A percentile compares a stretch with the other conserved stretches of the same genome.
Evolutionary conservation across 2,113 vertebrate genomes (phyloP).

Genomic region (Salvelinus sp.): DNA sequence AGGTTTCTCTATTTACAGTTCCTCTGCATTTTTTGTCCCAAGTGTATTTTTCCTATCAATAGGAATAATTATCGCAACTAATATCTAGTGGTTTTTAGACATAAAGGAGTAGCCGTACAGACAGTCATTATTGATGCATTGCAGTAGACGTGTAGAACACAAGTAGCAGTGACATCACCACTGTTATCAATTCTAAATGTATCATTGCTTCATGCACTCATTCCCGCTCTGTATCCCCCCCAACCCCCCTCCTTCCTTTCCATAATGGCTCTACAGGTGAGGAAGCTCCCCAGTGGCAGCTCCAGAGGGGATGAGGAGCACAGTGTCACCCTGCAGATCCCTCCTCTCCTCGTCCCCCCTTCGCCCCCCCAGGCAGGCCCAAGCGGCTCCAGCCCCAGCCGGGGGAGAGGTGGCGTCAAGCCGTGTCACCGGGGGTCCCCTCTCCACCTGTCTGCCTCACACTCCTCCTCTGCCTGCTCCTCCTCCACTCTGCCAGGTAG

Average conservation of each 20-base stretch:
- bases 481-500: constrained; percentile 69
- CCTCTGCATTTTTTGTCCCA: constrained; percentile 6
- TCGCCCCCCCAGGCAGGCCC: constrained; percentile 29
- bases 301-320: constrained; percentile 42
- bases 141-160: constrained; percentile 4
- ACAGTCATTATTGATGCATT: background rate
- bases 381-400: constrained; percentile 28
- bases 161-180: constrained; percentile 41
- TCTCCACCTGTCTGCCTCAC: constrained; percentile 44
- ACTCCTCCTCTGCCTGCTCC: constrained; percentile 42
- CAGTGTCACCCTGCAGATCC: constrained; percentile 43
- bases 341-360: constrained; percentile 23
- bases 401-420: constrained; percentile 37
- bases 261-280: constrained; percentile 71
- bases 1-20: constrained; percentile 41
- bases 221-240: background rate
- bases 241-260: background rate
- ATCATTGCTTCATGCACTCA: background rate
- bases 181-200: constrained; percentile 25
- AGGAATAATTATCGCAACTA: background rate
- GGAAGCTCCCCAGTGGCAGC: constrained; percentile 71
- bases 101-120: background rate
- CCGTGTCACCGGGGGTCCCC: constrained; percentile 51
- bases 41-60: background rate
- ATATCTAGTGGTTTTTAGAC: background rate